Conservation (phyloP, 2,797 vertebrate genomes). For the Myotis myotis region DNA sequence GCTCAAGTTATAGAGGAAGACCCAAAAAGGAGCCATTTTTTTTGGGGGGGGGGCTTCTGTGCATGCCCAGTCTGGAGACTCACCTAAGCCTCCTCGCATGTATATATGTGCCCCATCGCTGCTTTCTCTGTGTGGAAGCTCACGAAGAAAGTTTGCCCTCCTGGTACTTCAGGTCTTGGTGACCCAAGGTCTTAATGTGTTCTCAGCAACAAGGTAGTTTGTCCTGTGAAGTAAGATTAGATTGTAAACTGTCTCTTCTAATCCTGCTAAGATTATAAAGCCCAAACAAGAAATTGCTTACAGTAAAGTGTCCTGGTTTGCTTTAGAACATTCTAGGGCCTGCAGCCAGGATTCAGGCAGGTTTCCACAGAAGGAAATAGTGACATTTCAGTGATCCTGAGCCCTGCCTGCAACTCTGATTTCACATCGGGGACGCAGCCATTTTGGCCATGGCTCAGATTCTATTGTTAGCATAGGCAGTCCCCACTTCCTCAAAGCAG, state of each 20-base stretch:
- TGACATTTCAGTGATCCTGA: not conserved
- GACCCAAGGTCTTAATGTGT: not conserved
- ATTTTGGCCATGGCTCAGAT: not conserved
- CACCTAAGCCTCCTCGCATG: not conserved
- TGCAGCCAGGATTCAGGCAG: not conserved
- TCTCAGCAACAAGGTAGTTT: conserved; percentile 5
- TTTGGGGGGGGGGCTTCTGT: not conserved
- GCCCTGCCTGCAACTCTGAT: not conserved
- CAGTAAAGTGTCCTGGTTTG: not conserved
- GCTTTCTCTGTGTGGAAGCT: not conserved
- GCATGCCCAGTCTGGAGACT: not conserved
- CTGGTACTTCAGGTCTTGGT: not conserved
- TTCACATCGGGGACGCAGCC: not conserved
- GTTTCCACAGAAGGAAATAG: not conserved
- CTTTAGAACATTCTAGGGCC: not conserved
- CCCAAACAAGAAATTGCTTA: not conserved
- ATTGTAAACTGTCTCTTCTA: not conserved
- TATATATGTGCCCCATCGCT: not conserved
- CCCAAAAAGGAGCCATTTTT: not conserved
- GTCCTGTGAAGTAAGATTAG: not conserved
- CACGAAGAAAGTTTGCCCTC: not conserved
- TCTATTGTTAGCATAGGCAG: not conserved
- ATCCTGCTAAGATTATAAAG: not conserved
- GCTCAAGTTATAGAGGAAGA: not conserved
- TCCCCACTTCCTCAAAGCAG: not conserved